Percentiles rank a stretch among this genome's conserved stretches.
Evolutionary conservation across 2,113 vertebrate species (phyloP).

Genomic region (Cnemophilus loriae): DNA sequence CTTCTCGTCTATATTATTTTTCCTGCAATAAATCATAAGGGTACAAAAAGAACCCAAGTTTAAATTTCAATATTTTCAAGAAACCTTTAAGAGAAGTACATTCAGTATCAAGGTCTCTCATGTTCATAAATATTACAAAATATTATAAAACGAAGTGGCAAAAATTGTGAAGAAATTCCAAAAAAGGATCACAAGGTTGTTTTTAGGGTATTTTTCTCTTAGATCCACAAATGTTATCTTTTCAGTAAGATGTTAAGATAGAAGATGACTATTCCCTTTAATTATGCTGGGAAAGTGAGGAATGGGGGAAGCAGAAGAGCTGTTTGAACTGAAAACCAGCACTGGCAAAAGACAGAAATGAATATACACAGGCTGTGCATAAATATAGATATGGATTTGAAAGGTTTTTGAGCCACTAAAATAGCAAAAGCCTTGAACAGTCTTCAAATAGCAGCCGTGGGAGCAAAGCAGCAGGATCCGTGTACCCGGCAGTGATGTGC

Average conservation of each 20-base stretch:
- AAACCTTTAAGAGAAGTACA: neutral
- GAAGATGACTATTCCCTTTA: slow-evolving; percentile 22
- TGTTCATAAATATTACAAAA: neutral
- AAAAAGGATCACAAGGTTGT: neutral
- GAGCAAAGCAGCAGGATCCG: neutral
- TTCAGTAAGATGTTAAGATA: slow-evolving; percentile 5
- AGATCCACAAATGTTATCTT: neutral
- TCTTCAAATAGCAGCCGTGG: slow-evolving; percentile 56
- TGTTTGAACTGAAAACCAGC: slow-evolving; percentile 49
- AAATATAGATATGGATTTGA: slow-evolving; percentile 60
- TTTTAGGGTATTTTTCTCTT: neutral
- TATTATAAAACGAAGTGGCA: neutral
- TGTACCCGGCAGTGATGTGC: neutral
- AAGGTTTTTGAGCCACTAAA: slow-evolving; percentile 52
- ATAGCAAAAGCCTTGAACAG: slow-evolving; percentile 53
- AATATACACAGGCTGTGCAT: slow-evolving; percentile 47
- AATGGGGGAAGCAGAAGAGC: slow-evolving; percentile 30
- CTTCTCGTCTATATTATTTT: neutral
- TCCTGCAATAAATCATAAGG: neutral
- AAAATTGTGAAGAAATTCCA: neutral
- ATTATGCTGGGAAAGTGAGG: slow-evolving; percentile 35
- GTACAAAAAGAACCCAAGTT: neutral
- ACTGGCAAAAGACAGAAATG: slow-evolving; percentile 52
- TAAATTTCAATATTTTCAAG: neutral
- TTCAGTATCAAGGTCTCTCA: neutral